Conservation (phyloP, 23 tunicate species). For the Ciona savignyi region DNA sequence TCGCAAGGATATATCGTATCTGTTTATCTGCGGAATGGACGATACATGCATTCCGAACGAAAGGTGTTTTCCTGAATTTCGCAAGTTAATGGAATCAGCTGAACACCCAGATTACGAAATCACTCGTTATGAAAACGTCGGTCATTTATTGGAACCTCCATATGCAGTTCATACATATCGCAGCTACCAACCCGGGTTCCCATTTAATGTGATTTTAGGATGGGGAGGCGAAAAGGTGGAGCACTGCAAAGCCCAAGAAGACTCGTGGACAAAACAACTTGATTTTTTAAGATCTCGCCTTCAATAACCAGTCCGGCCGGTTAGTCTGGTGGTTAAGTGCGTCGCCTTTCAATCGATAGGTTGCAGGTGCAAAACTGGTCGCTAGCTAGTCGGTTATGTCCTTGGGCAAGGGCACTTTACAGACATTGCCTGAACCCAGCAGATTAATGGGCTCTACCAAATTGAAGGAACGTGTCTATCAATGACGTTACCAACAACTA, state of each 20-base stretch:
- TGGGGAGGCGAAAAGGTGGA: conserved; percentile 50
- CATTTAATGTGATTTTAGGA: background rate
- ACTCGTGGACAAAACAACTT: conserved; percentile 60
- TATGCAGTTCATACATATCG: conserved; percentile 9
- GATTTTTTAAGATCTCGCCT: conserved; percentile 23
- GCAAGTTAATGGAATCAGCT: conserved; percentile 7
- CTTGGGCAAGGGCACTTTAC: too few relatives aligned
- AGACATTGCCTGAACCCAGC: too few relatives aligned
- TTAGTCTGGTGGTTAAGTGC: too few relatives aligned
- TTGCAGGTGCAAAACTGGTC: too few relatives aligned
- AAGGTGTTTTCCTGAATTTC: conserved; percentile 7
- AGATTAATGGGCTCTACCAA: too few relatives aligned
- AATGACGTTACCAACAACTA: too few relatives aligned
- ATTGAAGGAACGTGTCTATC: too few relatives aligned
- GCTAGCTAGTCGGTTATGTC: too few relatives aligned
- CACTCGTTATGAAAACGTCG: conserved; percentile 34
- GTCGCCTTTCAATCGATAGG: too few relatives aligned
- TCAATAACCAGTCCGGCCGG: too few relatives aligned
- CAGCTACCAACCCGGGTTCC: background rate
- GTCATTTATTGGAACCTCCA: conserved; percentile 49
- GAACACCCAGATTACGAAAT: conserved; percentile 40
- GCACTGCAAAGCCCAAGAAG: conserved; percentile 66
- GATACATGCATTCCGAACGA: conserved; percentile 17
- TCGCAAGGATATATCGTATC: conserved; percentile 18
- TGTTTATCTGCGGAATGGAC: conserved; percentile 31